A percentile compares a stretch with the other conserved stretches of the same genome.
Conservation (phyloP, 1,140 invertebrate species). For the Sitobion miscanthi region DNA sequence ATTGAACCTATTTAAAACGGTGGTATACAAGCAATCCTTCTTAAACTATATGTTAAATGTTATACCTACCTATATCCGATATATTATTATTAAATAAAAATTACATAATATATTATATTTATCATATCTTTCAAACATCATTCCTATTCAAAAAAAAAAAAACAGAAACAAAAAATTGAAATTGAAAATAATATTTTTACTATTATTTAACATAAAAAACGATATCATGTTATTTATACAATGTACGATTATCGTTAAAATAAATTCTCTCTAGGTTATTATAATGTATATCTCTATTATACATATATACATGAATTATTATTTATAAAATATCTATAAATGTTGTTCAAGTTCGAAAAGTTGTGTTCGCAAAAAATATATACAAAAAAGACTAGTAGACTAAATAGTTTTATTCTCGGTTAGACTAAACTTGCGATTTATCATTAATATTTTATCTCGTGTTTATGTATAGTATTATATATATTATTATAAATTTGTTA, state of each 20-base stretch:
- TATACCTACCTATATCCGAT: neutral
- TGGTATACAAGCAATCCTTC: neutral
- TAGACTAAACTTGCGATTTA: constrained; percentile 31
- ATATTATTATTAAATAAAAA: neutral
- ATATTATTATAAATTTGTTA: constrained; percentile 49
- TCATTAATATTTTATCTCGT: constrained; percentile 22
- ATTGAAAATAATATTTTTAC: neutral
- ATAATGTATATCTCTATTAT: constrained; percentile 2
- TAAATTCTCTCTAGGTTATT: constrained; percentile 8
- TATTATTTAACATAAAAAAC: neutral
- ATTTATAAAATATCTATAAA: constrained; percentile 31
- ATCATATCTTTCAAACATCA: constrained; percentile 14
- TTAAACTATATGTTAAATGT: constrained; percentile 8
- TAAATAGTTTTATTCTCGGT: constrained; percentile 3
- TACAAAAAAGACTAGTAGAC: constrained; percentile 20
- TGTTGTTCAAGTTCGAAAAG: constrained; percentile 45
- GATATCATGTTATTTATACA: neutral
- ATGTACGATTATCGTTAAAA: neutral
- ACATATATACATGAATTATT: constrained; percentile 6
- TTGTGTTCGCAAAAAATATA: constrained; percentile 52
- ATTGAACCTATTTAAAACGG: neutral
- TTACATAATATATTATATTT: neutral
- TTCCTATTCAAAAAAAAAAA: neutral
- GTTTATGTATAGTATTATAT: constrained; percentile 40
- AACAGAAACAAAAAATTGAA: neutral